phyloP scores from a whole-genome alignment of 2,113 vertebrate genomes.

The Trochalopteron elliotii region DNA sequence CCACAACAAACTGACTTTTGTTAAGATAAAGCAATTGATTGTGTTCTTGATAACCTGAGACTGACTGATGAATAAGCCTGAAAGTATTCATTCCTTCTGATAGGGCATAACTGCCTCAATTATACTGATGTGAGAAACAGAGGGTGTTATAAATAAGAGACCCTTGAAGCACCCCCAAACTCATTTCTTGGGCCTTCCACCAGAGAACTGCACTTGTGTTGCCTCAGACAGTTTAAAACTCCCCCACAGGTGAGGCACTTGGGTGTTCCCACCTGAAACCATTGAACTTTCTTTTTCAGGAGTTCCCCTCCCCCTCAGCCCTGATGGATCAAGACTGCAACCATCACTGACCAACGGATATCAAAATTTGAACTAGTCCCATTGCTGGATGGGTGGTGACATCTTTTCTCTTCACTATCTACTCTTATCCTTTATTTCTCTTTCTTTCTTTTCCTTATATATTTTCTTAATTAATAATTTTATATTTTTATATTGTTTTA shows the following conservation, averaged over 20 bases:
- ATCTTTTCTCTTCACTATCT: background rate
- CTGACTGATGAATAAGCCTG: background rate
- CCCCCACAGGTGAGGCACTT: background rate
- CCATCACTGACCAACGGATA: background rate
- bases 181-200: background rate
- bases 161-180: too few species aligned
- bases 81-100: background rate
- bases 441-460: background rate
- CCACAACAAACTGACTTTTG: accelerated
- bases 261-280: background rate
- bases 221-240: background rate
- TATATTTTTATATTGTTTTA: background rate
- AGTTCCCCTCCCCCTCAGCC: background rate
- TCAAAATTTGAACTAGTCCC: background rate
- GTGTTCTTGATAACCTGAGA: background rate
- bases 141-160: background rate
- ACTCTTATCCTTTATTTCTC: background rate
- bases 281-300: background rate
- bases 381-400: background rate
- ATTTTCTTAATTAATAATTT: background rate
- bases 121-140: background rate
- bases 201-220: background rate
- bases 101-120: background rate
- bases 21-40: background rate
- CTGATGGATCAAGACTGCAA: background rate